Conservation (phyloP, 2,797 vertebrate genomes). For the Xyrichtys novacula region DNA sequence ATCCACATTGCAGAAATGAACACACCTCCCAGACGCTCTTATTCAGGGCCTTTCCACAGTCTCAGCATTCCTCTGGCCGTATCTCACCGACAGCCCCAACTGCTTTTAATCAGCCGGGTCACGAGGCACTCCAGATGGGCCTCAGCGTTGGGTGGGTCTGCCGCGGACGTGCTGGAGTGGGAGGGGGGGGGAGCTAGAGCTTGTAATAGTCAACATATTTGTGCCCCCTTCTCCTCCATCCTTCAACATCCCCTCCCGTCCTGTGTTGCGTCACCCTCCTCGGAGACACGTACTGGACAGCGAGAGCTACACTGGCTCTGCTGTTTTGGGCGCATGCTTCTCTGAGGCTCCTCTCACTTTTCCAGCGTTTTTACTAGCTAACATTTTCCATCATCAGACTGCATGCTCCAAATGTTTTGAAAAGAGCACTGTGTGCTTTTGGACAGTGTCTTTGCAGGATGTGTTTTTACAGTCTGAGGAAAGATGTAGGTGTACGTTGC, state of each 20-base stretch:
- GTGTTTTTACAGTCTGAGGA: conserved; percentile 59
- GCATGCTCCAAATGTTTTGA: conserved; percentile 58
- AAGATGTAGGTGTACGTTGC: conserved; percentile 52
- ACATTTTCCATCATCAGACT: conserved; percentile 72
- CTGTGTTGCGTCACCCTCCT: conserved; percentile 81
- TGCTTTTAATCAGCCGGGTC: conserved; percentile 87
- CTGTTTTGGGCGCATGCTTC: conserved; percentile 49
- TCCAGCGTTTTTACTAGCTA: conserved; percentile 70
- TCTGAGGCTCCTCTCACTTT: conserved; percentile 51
- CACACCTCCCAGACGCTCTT: conserved; percentile 64
- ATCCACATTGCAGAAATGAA: conserved; percentile 46
- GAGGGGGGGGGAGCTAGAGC: conserved; percentile 51
- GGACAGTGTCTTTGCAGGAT: conserved; percentile 55
- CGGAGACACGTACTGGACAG: conserved; percentile 73
- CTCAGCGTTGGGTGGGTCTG: conserved; percentile 82
- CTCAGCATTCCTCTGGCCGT: conserved; percentile 82
- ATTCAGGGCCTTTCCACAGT: conserved; percentile 74
- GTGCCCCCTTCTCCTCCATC: conserved; percentile 62
- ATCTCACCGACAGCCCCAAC: conserved; percentile 83
- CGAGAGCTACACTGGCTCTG: conserved; percentile 46
- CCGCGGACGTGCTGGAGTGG: conserved; percentile 55
- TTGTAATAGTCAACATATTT: conserved; percentile 84
- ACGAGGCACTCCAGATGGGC: conserved; percentile 85
- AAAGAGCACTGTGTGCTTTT: conserved; percentile 75
- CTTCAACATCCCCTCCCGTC: conserved; percentile 58